Conservation (phyloP, 2,113 vertebrate genomes). For the Apaloderma vittatum region DNA sequence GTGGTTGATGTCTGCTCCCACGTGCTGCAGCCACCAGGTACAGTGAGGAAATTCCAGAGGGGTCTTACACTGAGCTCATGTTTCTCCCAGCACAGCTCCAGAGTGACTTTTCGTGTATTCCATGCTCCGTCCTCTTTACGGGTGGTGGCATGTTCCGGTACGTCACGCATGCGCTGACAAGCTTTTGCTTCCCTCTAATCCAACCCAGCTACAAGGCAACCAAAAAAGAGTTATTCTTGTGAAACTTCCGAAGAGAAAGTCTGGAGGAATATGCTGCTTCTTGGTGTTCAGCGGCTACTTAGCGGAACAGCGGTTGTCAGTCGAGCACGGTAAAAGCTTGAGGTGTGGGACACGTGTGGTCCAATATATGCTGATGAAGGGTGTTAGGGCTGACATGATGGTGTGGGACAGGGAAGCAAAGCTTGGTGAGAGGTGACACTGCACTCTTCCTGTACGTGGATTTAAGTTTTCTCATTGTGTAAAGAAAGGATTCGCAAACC, state of each 20-base stretch:
- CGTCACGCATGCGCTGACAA: fast-evolving
- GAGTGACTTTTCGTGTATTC: background rate
- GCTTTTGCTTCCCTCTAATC: background rate
- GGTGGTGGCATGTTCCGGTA: background rate
- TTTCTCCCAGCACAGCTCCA: background rate
- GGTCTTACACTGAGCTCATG: fast-evolving
- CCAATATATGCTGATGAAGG: background rate
- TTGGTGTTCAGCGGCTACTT: background rate
- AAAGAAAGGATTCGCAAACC: background rate
- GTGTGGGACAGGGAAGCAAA: background rate
- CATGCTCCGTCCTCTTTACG: background rate
- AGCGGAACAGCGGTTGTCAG: background rate
- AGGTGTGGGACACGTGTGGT: background rate
- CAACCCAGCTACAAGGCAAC: background rate
- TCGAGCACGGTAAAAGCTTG: background rate
- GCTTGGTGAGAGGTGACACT: background rate
- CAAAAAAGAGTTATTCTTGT: background rate
- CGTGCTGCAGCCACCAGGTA: background rate
- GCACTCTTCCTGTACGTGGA: background rate
- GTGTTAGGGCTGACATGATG: background rate
- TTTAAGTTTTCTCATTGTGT: background rate
- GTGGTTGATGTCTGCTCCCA: background rate
- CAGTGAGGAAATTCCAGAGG: background rate
- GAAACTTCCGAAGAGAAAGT: background rate
- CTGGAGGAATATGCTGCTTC: background rate